These are phyloP conservation scores for Epicampocera succincta DNA, from an alignment of 2,888 invertebrate genomes.

Conservation along the genomic window DNA sequence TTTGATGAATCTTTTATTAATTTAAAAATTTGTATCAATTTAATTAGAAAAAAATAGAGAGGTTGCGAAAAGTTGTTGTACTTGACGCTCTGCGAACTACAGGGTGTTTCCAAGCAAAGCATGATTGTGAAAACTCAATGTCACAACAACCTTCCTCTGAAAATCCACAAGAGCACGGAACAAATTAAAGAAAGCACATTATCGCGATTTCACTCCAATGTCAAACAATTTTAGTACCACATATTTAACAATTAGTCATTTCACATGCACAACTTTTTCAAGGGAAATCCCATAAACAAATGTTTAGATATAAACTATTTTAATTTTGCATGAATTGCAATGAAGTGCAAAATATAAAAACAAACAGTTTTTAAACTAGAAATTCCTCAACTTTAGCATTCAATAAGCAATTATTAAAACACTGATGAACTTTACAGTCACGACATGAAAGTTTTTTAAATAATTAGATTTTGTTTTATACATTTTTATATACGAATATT, in stretches of 20 bases:
- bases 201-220: conserved; percentile 57
- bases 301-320: neutral
- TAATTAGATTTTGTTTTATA: neutral
- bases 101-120: neutral
- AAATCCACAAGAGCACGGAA: conserved; percentile 27
- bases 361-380: conserved; percentile 3
- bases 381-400: conserved; percentile 29
- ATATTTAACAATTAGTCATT: conserved; percentile 32
- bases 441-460: conserved; percentile 23
- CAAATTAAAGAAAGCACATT: conserved; percentile 22
- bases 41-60: too few relatives aligned
- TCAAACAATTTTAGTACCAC: conserved; percentile 33
- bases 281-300: conserved; percentile 9
- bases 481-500: too few relatives aligned
- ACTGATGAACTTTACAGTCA: conserved; percentile 31
- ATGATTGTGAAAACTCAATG: conserved; percentile 39
- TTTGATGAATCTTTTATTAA: too few relatives aligned
- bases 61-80: too few relatives aligned
- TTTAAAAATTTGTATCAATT: too few relatives aligned
- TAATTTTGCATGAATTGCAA: neutral
- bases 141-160: conserved; percentile 29
- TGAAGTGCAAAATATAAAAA: conserved; percentile 8
- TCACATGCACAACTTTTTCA: conserved; percentile 5
- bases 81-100: neutral
- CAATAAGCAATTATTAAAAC: conserved; percentile 11